Evolutionary conservation across 2,113 vertebrate species (phyloP).

Genomic region (Falcunculus frontatus): DNA sequence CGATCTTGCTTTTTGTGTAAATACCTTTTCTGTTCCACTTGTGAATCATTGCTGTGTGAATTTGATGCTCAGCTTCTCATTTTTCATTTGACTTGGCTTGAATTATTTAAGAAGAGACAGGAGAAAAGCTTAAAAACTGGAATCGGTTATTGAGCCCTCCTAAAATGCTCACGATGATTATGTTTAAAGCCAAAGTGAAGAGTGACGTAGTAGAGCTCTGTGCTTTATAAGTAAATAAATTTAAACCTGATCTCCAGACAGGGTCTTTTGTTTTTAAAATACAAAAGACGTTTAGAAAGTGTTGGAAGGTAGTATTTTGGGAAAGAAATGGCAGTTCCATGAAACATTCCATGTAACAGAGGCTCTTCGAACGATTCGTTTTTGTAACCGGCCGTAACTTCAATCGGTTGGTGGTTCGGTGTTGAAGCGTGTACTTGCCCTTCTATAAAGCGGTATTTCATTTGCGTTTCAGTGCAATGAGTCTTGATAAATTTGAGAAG

Average conservation of each 20-base stretch:
- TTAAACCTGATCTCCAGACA: not conserved
- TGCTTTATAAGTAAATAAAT: not conserved
- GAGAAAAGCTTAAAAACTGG: not conserved
- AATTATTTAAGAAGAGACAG: not conserved
- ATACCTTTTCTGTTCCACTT: not conserved
- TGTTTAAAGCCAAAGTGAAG: not conserved
- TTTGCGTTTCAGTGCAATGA: slow-evolving; percentile 89
- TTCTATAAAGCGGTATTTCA: not conserved
- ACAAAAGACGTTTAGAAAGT: not conserved
- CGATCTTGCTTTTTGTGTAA: not conserved
- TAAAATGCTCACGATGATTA: not conserved
- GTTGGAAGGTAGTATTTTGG: not conserved
- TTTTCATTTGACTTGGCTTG: not conserved
- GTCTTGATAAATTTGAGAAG: slow-evolving; percentile 96
- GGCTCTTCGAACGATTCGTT: not conserved
- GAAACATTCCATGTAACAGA: not conserved
- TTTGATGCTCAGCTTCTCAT: not conserved
- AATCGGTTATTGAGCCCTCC: not conserved
- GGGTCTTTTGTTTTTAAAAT: not conserved
- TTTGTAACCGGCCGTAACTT: not conserved
- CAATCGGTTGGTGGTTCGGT: not conserved
- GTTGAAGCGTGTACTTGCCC: not conserved
- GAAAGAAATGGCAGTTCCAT: not conserved
- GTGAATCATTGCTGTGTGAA: not conserved
- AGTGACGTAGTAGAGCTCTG: not conserved